phyloP scores from a whole-genome alignment of 2,797 vertebrate genomes.

The Characodon lateralis region DNA sequence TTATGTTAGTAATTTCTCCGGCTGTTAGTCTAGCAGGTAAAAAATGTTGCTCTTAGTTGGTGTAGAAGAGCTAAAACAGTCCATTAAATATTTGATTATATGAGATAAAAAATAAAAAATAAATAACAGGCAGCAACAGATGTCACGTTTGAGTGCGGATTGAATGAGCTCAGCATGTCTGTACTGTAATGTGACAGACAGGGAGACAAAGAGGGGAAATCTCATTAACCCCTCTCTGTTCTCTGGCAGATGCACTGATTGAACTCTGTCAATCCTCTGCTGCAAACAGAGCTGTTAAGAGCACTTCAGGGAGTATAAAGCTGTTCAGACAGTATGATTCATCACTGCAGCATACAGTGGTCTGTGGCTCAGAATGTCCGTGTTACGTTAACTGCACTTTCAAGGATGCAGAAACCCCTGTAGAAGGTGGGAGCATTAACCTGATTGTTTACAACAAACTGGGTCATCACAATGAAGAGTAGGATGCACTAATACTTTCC shows the following conservation, averaged over 20 bases:
- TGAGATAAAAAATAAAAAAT: conserved; percentile 8
- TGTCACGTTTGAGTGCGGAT: conserved; percentile 28
- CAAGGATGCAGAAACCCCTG: conserved; percentile 32
- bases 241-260: conserved; percentile 65
- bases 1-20: neutral
- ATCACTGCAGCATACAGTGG: conserved; percentile 47
- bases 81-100: neutral
- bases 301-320: conserved; percentile 62
- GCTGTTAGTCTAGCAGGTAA: neutral
- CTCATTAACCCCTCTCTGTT: conserved; percentile 68
- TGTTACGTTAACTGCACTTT: conserved; percentile 24
- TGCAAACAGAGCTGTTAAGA: conserved; percentile 56
- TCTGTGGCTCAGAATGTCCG: conserved; percentile 36
- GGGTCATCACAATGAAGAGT: conserved; percentile 15
- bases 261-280: conserved; percentile 63
- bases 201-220: conserved; percentile 53
- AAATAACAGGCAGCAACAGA: conserved; percentile 18
- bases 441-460: conserved; percentile 28
- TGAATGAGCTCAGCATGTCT: conserved; percentile 41
- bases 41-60: neutral
- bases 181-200: conserved; percentile 51
- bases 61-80: neutral
- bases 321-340: conserved; percentile 54
- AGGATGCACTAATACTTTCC: conserved; percentile 31
- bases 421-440: conserved; percentile 32